Evolutionary conservation across 2,113 vertebrate species (phyloP).

Genomic region (Fulmarus glacialis): DNA sequence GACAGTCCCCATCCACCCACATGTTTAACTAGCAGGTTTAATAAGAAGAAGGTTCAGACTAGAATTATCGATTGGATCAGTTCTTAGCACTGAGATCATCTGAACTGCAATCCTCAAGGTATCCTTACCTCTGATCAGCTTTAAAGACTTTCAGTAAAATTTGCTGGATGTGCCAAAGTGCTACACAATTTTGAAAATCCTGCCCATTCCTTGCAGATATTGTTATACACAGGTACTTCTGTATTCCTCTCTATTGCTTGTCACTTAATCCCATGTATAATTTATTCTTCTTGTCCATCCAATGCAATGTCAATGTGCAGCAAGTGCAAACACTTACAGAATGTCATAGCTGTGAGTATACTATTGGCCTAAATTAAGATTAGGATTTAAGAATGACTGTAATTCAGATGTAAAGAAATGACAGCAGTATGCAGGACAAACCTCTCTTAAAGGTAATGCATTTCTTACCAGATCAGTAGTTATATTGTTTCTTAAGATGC

Average conservation of each 20-base stretch:
- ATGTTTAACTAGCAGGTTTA: neutral
- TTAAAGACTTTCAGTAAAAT: neutral
- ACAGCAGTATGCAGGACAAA: neutral
- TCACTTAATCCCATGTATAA: neutral
- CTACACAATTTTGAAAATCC: neutral
- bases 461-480: neutral
- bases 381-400: neutral
- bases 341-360: neutral
- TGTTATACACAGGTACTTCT: neutral
- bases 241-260: neutral
- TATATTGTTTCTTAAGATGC: neutral
- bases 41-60: neutral
- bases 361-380: neutral
- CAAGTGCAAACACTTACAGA: neutral
- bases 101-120: neutral
- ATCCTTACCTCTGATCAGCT: neutral
- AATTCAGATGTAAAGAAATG: neutral
- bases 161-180: neutral
- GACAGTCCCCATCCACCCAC: fast-evolving
- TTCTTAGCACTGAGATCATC: neutral
- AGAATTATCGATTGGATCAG: neutral
- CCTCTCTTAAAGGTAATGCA: neutral
- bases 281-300: neutral
- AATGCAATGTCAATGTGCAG: neutral
- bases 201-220: neutral